Evolutionary conservation across 2,113 vertebrate genomes (phyloP).

Genomic region (Gadus chalcogrammus): DNA sequence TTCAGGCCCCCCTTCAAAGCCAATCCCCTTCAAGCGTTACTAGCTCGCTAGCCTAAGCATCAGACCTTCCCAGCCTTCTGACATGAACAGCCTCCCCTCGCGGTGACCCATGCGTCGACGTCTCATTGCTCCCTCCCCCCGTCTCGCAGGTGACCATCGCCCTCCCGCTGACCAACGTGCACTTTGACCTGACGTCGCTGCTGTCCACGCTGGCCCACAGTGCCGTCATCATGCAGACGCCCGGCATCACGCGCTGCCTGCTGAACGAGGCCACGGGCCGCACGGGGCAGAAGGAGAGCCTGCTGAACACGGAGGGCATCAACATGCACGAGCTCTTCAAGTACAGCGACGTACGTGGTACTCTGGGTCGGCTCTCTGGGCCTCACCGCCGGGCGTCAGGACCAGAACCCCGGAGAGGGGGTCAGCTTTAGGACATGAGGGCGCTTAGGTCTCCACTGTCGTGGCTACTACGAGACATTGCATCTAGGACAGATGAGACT

Average conservation of each 20-base stretch:
- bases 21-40: no score
- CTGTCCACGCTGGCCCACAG: constrained; percentile 75
- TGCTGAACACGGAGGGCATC: constrained; percentile 91
- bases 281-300: constrained; percentile 68
- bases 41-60: no score
- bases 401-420: no score
- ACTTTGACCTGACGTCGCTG: constrained; percentile 88
- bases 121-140: background rate
- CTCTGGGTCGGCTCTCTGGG: no score
- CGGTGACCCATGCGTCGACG: background rate
- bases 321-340: constrained; percentile 89
- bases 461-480: no score
- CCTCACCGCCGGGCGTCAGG: no score
- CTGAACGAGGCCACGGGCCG: constrained; percentile 76
- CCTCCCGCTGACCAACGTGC: constrained; percentile 81
- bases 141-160: constrained; percentile 76
- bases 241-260: constrained; percentile 86
- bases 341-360: constrained; percentile 75
- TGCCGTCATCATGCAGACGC: constrained; percentile 81
- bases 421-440: no score
- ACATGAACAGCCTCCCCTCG: no score
- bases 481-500: no score
- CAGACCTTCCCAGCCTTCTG: no score
- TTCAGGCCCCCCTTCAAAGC: no score
- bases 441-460: no score